Conservation (phyloP, 2,113 vertebrate genomes). For the Mesocricetus auratus region DNA sequence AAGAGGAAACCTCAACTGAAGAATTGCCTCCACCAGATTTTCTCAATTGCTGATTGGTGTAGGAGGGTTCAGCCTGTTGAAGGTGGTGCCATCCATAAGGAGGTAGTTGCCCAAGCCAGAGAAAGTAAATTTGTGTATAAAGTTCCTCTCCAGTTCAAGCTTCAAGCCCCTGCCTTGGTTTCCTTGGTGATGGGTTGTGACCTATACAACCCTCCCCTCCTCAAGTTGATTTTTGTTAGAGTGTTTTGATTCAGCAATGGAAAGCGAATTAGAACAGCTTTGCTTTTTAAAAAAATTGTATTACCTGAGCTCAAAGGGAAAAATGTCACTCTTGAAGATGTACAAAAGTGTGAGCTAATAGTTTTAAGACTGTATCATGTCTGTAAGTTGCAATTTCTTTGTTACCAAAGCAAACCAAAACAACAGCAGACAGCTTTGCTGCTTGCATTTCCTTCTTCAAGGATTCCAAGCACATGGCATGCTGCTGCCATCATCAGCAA, state of each 20-base stretch:
- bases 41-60: neutral
- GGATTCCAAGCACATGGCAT: neutral
- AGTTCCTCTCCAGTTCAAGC: neutral
- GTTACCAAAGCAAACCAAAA: neutral
- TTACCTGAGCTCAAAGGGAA: neutral
- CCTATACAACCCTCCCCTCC: too few relatives aligned
- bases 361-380: neutral
- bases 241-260: neutral
- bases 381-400: neutral
- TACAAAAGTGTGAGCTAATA: neutral
- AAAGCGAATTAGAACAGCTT: neutral
- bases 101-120: neutral
- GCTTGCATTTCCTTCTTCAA: neutral
- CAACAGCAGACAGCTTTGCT: neutral
- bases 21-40: neutral
- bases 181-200: neutral
- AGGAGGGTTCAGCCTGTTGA: neutral
- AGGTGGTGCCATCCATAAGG: neutral
- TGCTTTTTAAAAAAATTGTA: constrained; percentile 39
- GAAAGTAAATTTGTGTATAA: neutral
- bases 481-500: neutral
- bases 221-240: neutral
- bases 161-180: neutral
- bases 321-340: neutral
- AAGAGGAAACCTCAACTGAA: neutral